phyloP scores from a whole-genome alignment of 1,140 invertebrate genomes.

The Lepidotrigona ventralis region DNA sequence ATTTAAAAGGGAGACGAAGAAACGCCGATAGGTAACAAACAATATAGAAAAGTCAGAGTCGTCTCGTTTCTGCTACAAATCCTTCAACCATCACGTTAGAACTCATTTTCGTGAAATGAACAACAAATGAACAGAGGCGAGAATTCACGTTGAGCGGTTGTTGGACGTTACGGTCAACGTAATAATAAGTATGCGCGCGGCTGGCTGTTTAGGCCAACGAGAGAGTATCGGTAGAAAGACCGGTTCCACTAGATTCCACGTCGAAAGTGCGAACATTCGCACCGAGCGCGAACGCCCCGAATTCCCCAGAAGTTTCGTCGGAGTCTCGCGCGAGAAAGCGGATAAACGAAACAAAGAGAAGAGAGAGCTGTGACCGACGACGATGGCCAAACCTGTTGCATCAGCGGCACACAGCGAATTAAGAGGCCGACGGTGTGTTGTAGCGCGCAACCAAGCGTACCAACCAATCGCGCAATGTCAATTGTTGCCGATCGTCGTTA shows the following conservation, averaged over 20 bases:
- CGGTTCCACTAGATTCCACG: slow-evolving; percentile 9
- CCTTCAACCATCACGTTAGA: too few relatives aligned
- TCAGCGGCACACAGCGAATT: slow-evolving; percentile 19
- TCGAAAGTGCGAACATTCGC: background rate
- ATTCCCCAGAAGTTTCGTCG: background rate
- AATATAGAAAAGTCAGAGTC: too few relatives aligned
- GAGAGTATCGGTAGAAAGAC: background rate
- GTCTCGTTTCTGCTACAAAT: too few relatives aligned
- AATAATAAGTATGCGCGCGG: too few relatives aligned
- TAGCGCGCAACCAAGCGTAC: background rate
- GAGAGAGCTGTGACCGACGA: background rate
- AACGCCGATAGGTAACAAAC: too few relatives aligned
- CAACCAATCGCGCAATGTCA: background rate
- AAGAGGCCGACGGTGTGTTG: slow-evolving; percentile 1
- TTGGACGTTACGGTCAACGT: background rate
- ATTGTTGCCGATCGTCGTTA: slow-evolving; percentile 43
- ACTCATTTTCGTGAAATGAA: too few relatives aligned
- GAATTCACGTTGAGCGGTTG: too few relatives aligned
- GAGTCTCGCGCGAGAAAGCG: background rate
- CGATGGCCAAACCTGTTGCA: slow-evolving; percentile 49
- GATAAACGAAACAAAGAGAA: too few relatives aligned
- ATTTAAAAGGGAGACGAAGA: too few relatives aligned
- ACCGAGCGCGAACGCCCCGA: background rate
- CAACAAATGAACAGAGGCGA: too few relatives aligned
- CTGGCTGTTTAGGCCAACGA: background rate